Evolutionary conservation across 2,888 invertebrate genomes (phyloP).

Genomic region (Oeneis ivallda): DNA sequence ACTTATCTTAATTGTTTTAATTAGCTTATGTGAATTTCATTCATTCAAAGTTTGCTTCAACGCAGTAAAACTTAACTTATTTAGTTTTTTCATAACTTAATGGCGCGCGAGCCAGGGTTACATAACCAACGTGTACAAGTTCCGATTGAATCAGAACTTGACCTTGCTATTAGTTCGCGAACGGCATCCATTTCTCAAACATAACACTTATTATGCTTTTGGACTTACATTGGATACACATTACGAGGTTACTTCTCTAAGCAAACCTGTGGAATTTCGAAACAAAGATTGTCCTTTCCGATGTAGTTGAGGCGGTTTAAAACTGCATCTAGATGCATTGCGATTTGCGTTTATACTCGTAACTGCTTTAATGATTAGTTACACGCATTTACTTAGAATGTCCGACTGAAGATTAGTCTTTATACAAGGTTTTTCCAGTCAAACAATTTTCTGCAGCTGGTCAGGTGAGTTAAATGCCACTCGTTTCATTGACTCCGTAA

Average conservation of each 20-base stretch:
- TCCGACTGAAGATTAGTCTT: constrained; percentile 23
- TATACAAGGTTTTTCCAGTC: constrained; percentile 22
- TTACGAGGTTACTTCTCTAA: constrained; percentile 24
- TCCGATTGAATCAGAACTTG: constrained; percentile 60
- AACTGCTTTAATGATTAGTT: constrained; percentile 14
- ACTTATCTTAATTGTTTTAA: too few relatives aligned
- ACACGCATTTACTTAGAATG: constrained; percentile 13
- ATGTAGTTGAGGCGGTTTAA: constrained; percentile 11
- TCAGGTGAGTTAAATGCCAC: constrained; percentile 21
- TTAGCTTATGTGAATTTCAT: too few relatives aligned
- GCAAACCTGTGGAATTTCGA: constrained; percentile 11
- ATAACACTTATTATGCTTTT: constrained; percentile 24
- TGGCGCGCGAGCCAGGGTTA: constrained; percentile 46
- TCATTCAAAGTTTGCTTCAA: neutral
- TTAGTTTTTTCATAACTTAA: constrained; percentile 25
- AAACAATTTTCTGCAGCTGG: constrained; percentile 21
- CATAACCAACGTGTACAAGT: constrained; percentile 56
- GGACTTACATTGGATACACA: constrained; percentile 16
- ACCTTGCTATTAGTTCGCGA: constrained; percentile 55
- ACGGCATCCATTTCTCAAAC: constrained; percentile 34
- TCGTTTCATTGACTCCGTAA: constrained; percentile 21
- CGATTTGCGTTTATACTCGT: neutral
- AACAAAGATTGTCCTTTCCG: constrained; percentile 22
- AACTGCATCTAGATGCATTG: neutral
- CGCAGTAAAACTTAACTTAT: constrained; percentile 3